Evolutionary conservation across 2,888 invertebrate genomes (phyloP), one percentile per base, ranked within the genome.

Genomic region (Drosophila merina): DNA sequence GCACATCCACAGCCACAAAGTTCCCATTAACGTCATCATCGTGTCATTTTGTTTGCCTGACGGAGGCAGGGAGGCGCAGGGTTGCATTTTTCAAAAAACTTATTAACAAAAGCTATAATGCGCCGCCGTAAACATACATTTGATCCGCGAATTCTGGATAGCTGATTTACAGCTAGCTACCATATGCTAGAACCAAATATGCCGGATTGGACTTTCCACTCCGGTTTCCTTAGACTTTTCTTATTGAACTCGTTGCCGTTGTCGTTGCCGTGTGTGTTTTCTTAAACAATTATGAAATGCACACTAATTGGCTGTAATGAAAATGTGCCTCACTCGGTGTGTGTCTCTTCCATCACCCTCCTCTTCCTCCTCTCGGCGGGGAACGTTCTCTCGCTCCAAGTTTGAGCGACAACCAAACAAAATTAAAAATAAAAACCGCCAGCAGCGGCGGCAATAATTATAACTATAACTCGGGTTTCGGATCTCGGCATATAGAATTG

Each of bases 11-110:
- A 78, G 70, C 70, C 58, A 73, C 71, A 69, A 57, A 89, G 82
- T 80, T 84, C 82, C 85, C 81, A 90, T 89, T 89, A 89, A 89
- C 89, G 90, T 90, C 89, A 90, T 90, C 89, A 90, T 90, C 89
- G 80, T 88, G 89, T 89, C 89, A 89, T 81, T 89, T 81, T 86
- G 80, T 83, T 82, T 79, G 87, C 79, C 71, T 72, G 69, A 52
- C 64, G 77, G 63, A 57, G 42, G 72, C 30, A 33, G 28, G 55
- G 40, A 31, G 51, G 49, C 83, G 76, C 84, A 84, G 84, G 86
- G 84, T 86, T 83, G 83, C 83, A 83, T 83, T 86, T 81, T 76
- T 47, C 10, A n/a, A 14, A 63, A 63, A 63, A 63, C 26, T 63
- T 75, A 83, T 80, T 81, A 80, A 82, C 79, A 85, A 57, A 28